These are phyloP conservation scores for Rhabditoides inermis DNA, from an alignment of 2,888 invertebrate species.

Conservation along the genomic window DNA sequence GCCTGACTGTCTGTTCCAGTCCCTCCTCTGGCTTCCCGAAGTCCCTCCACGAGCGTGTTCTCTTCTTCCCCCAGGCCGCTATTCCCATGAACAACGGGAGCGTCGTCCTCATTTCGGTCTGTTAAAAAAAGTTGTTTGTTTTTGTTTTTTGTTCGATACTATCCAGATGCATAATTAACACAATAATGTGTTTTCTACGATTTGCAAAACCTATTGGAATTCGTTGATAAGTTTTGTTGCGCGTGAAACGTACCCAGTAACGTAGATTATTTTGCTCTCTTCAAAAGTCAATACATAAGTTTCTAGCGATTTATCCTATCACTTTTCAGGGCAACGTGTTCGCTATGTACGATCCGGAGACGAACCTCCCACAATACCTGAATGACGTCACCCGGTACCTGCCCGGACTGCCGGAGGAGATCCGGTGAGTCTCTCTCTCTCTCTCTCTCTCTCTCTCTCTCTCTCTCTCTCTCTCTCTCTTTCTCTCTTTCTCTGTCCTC, in stretches of 20 bases:
- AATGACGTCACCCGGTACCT: conserved; percentile 41
- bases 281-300: neutral
- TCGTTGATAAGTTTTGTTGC: too few species aligned
- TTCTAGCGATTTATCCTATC: neutral
- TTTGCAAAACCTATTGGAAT: neutral
- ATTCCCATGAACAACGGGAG: conserved; percentile 44
- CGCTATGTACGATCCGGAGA: conserved; percentile 37
- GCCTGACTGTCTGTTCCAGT: too few species aligned
- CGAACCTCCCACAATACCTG: conserved; percentile 36
- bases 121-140: neutral
- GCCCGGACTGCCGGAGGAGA: conserved; percentile 38
- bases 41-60: conserved; percentile 39
- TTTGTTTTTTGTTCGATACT: neutral
- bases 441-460: neutral
- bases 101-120: conserved; percentile 37
- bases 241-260: too few species aligned
- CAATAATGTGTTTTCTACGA: neutral
- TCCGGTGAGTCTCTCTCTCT: conserved; percentile 13
- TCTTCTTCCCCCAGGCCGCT: conserved; percentile 44
- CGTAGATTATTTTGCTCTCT: too few species aligned
- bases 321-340: conserved; percentile 37
- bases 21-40: conserved; percentile 31
- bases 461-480: neutral
- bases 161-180: conserved; percentile 2
- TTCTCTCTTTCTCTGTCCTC: neutral